Evolutionary conservation across 2,113 vertebrate species (phyloP).

Genomic region (Noctilio leporinus): DNA sequence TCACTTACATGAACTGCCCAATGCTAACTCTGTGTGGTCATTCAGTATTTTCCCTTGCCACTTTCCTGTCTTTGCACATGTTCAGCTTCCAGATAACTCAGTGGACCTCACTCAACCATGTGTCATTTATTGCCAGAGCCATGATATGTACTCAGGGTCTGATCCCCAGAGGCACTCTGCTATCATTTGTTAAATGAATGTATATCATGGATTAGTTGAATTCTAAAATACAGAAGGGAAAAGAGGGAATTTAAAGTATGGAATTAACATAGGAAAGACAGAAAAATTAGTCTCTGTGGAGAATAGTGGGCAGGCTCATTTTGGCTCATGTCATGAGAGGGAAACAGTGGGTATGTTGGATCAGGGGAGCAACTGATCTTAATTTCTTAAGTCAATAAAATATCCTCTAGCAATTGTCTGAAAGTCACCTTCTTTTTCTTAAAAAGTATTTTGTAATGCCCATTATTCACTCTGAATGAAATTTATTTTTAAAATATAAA

Average conservation of each 20-base stretch:
- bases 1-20: rapidly evolving
- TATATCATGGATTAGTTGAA: neutral
- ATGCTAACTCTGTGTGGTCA: neutral
- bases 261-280: neutral
- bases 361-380: neutral
- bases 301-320: neutral
- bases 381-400: neutral
- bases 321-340: neutral
- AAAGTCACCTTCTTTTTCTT: neutral
- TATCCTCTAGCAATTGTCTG: neutral
- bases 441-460: neutral
- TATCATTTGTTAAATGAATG: neutral
- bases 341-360: neutral
- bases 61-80: too few species aligned
- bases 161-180: neutral
- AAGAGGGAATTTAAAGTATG: neutral
- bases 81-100: neutral
- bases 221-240: neutral
- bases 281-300: neutral
- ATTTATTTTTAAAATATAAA: neutral
- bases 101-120: neutral
- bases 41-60: too few species aligned
- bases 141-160: rapidly evolving
- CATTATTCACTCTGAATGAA: neutral
- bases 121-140: neutral